These are phyloP conservation scores for Mixornis gularis DNA, from an alignment of 2,113 vertebrate species.

Conservation along the genomic window DNA sequence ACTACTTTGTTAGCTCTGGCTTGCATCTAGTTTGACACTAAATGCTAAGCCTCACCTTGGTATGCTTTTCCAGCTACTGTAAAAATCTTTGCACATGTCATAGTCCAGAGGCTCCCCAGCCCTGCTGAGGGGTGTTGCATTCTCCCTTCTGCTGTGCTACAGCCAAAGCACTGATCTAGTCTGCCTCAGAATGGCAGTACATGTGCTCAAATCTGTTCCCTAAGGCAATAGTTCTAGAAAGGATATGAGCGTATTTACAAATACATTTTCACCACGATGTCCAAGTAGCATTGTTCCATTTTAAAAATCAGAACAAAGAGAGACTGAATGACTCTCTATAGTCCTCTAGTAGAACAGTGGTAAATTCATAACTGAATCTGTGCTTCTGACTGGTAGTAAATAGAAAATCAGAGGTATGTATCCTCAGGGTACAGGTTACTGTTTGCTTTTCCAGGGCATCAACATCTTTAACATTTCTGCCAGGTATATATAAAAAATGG, in stretches of 20 bases:
- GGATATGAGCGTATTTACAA: not conserved
- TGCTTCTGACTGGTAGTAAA: not conserved
- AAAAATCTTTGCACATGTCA: not conserved
- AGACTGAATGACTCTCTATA: not conserved
- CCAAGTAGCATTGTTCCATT: not conserved
- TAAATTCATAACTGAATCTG: not conserved
- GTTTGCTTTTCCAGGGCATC: not conserved
- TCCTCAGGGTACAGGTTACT: not conserved
- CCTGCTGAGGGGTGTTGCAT: not conserved
- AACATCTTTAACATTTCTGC: not conserved
- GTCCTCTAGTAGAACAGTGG: not conserved
- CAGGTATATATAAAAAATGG: not conserved
- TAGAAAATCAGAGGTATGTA: not conserved
- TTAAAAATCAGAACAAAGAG: not conserved
- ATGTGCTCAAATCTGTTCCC: not conserved
- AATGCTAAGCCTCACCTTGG: not conserved
- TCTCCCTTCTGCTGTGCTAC: not conserved
- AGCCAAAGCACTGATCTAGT: not conserved
- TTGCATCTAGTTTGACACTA: not conserved
- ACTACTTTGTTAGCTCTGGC: not conserved
- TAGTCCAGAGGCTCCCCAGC: not conserved
- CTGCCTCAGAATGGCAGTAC: not conserved
- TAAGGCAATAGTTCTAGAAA: not conserved
- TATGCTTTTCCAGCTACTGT: not conserved
- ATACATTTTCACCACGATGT: not conserved